Conservation (phyloP, 2,888 invertebrate species). For the Gandaritis pyraliata region DNA sequence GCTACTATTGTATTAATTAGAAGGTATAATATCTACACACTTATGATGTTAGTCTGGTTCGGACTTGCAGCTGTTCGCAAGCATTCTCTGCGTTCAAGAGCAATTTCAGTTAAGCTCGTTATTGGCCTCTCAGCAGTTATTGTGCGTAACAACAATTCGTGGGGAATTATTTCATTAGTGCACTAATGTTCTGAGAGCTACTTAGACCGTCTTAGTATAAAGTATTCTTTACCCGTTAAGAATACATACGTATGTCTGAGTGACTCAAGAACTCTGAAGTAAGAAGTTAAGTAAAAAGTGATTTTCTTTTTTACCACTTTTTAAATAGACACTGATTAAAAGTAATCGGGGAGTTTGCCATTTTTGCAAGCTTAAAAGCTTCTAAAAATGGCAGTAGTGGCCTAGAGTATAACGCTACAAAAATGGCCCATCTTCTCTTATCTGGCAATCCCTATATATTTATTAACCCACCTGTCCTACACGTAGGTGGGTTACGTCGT, state of each 20-base stretch:
- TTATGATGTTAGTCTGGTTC: slow-evolving; percentile 2
- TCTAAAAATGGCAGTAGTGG: too few relatives aligned
- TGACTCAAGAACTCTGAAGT: neutral
- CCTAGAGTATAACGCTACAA: neutral
- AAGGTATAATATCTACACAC: neutral
- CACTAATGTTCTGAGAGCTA: too few relatives aligned
- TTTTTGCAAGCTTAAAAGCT: too few relatives aligned
- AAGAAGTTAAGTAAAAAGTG: too few relatives aligned
- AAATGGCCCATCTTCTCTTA: neutral
- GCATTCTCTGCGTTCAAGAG: slow-evolving; percentile 13
- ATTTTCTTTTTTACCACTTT: too few relatives aligned
- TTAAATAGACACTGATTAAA: too few relatives aligned
- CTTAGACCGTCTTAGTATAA: neutral
- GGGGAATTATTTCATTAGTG: slow-evolving; percentile 6
- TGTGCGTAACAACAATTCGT: slow-evolving; percentile 18
- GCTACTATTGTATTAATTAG: too few relatives aligned
- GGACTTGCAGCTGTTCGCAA: slow-evolving; percentile 12
- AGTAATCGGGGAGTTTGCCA: too few relatives aligned
- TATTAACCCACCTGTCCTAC: slow-evolving; percentile 4
- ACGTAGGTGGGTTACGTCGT: neutral
- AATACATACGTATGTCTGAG: neutral
- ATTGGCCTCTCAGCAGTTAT: slow-evolving; percentile 18
- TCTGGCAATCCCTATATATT: slow-evolving; percentile 1
- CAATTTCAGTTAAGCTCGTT: slow-evolving; percentile 19
- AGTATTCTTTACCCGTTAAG: too few relatives aligned